Evolutionary conservation across 2,113 vertebrate species (phyloP), one percentile per base, ranked within the genome.

Genomic region (Xiphophorus couchianus): DNA sequence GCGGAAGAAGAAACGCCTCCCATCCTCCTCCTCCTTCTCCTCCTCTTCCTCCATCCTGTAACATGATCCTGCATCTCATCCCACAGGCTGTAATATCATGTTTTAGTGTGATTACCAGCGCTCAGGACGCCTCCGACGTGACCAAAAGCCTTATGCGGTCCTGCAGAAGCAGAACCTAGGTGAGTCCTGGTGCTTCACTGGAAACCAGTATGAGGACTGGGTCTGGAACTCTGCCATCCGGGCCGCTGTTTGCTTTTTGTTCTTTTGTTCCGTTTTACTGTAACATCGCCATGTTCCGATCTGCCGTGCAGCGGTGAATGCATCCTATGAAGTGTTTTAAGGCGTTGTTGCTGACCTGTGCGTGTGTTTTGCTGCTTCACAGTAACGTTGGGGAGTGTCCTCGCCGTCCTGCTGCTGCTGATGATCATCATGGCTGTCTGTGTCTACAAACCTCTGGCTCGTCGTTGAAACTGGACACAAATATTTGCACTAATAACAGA

Each of bases 361-460:
- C 29, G 12, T 69, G 62, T 35, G 51, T 69, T 62, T 71, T 39
- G 5, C 19, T 12, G 78, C 54, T 74, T 14, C 84, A 66, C 94
- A 99, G 98, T 96, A 83, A 84, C 96, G 39, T 81, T 97, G 83
- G 93, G 96, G 61, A 96, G 95, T 74, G 93, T 99, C 86, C 91
- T 98, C 80, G 94, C 94, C 48, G 91, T 96, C 42, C 94, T 99
- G 30, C 87, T 99, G 88, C 84, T 99, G 90, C 88, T 95, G 37
- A 87, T 97, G 93, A 81, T 98, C 76, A 88, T 96, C 66, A 94
- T 99, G 96, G 96, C 97, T 11, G 89, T 98, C 25, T 99, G 97
- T 6, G 96, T 99, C 78, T 99, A 99, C 95, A 98, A 97, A 84
- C 97, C 97, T 42, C 87, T 98, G 39, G 86, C 95, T 31, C 93